Base-by-base conservation (phyloP, 2,797 vertebrate genomes). In the Ctenopoma kingsleyae region DNA sequence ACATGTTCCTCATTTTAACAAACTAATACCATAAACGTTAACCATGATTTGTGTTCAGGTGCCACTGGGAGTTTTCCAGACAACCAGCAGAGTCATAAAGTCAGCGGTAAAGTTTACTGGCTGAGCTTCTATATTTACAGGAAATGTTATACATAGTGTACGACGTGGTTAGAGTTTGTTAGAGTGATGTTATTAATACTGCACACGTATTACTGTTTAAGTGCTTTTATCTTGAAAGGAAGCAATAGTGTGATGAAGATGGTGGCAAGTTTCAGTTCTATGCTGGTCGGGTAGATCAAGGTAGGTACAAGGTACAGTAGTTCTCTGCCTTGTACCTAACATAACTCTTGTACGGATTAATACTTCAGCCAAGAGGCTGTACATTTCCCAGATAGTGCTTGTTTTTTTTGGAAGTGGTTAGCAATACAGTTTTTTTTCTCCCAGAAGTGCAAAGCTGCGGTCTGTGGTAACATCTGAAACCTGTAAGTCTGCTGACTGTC, bases 401-500 rank as follows among this genome's bases (percentile, higher is more conserved):
- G 10, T n/a, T 49, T 61, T 32, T 32, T 17, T 38, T 23, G 2
- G 15, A 16, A 13, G 30, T 32, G 30, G 30, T 32, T 32, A 40
- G 38, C 38, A 40, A 15, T 13, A 40, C 20, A 6, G 1, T 19
- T 12, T 11, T 32, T 60, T 35, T 46, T 20, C 1, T 11, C 38
- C 58, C 20, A 67, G 77, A 78, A 38, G 7, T 0, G 20, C 1
- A 15, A 56, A 49, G 2, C 10, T 80, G 78, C 1, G 59, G 62
- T 77, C 12, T 77, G 76, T 44, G 76, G 78, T 72, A 1, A 63
- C 8, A 16, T 53, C 22, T 65, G 63, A 79, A 67, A 71, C 67
- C 5, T 66, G 5, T 0, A 0, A 8, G 27, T 7, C 27, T 30
- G 5, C 27, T 30, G 25, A 27, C 2, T 27, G 25, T 27, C 27